Evolutionary conservation across 2,797 vertebrate genomes (phyloP).

Genomic region (Urocyon cinereoargenteus): DNA sequence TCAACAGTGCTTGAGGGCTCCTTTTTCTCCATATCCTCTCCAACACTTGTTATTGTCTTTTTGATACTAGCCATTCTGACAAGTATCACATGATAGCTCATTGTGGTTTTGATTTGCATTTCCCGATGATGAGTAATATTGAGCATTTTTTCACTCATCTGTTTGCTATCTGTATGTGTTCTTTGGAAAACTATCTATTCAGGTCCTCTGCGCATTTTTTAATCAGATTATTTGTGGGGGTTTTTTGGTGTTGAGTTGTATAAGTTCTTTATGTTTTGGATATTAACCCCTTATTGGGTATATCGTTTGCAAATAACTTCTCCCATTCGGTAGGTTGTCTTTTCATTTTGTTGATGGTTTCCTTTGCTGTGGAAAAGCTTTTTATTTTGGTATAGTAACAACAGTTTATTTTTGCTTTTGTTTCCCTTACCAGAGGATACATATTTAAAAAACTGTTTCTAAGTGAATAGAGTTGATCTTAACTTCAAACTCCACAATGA

Average conservation of each 20-base stretch:
- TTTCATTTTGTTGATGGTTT: not conserved
- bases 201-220: not conserved
- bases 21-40: no score
- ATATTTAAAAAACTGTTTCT: not conserved
- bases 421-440: not conserved
- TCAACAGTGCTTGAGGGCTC: no score
- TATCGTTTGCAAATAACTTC: not conserved
- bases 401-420: not conserved
- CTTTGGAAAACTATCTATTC: not conserved
- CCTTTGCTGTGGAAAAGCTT: not conserved
- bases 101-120: not conserved
- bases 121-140: not conserved
- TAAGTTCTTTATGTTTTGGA: not conserved
- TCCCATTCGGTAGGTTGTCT: not conserved
- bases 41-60: not conserved
- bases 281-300: not conserved
- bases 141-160: not conserved
- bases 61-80: not conserved
- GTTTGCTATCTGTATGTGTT: not conserved
- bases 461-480: not conserved
- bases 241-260: not conserved
- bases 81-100: not conserved
- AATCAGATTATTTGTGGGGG: not conserved
- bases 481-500: constrained; percentile 45
- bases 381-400: not conserved